Evolutionary conservation across 1,140 invertebrate species (phyloP), one percentile per base, ranked within the genome.

Genomic region (Mesaphorura yosii): DNA sequence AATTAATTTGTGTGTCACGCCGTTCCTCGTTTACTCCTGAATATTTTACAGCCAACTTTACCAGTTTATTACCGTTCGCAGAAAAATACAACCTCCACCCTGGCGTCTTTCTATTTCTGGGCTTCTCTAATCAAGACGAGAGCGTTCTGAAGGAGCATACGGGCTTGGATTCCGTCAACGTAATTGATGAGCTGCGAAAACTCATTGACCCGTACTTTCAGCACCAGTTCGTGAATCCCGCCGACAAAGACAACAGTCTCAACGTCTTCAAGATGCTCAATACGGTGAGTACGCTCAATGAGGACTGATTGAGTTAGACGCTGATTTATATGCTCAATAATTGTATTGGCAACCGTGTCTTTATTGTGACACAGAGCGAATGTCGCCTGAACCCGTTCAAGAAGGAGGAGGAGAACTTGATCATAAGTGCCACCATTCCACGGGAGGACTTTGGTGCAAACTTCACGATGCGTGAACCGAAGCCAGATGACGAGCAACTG

Each of bases 111-210:
- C 74, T 91, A 58, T 82, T 89, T 68, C 76, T 90, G 40, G 88
- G 88, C 28, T 90, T 88, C 69, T 89, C 86, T 64, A 80, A 86
- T 55, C 80, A 81, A 19, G 88, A 91, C 67, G 86, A 90, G 69
- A 77, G 78, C n/a, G 70, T 88, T 45, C 74, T 89, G 50, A 78
- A 81, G 58, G 80, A 79, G 39, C 81, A 86, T 66, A 86, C 84
- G 3, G 80, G 84, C 54, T 73, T 87, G 20, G 81, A 81, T 4
- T 79, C 86, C 28, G 78, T 84, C 65, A 84, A 88, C 69, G 81
- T 84, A 46, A 82, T 86, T 20, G 74, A 78, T 53, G 79, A 83
- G 37, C 73, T 89, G 46, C 84, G 88, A 69, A 34, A 63, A 14
- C 60, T 62, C 53, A 62, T 62, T 39, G 53, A 60, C 38, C 61